Evolutionary conservation across 2,797 vertebrate genomes (phyloP).

Genomic region (Nyctibius grandis): DNA sequence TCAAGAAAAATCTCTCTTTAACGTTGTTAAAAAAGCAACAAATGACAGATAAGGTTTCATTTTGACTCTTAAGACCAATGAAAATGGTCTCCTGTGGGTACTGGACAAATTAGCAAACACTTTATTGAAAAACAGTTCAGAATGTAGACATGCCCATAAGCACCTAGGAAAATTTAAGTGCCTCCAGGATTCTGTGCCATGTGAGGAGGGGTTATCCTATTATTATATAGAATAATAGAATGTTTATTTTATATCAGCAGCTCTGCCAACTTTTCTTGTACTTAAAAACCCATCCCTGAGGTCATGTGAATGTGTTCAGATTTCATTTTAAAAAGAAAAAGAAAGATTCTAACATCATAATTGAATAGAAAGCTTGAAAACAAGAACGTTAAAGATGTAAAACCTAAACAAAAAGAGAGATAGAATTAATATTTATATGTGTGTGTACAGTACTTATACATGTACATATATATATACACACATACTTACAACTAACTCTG

Average conservation of each 20-base stretch:
- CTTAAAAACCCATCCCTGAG: background rate
- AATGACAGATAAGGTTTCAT: background rate
- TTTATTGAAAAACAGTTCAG: background rate
- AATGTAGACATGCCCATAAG: background rate
- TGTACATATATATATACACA: background rate
- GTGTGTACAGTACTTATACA: background rate
- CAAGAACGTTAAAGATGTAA: background rate
- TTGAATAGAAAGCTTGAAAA: background rate
- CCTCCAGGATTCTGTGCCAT: background rate
- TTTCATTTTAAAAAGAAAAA: conserved; percentile 9
- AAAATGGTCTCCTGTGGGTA: background rate
- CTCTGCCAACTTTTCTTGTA: background rate
- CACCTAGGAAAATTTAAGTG: conserved; percentile 3
- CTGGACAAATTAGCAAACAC: conserved; percentile 17
- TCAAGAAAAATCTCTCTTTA: background rate
- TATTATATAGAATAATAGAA: background rate
- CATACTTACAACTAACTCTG: background rate
- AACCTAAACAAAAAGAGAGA: background rate
- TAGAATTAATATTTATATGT: background rate
- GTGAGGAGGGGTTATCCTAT: background rate
- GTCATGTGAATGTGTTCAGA: background rate
- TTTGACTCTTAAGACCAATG: background rate
- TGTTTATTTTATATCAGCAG: background rate
- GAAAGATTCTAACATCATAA: background rate
- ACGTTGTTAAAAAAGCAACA: background rate